A percentile compares a stretch with the other conserved stretches of the same genome.
These are phyloP conservation scores for Busseola fusca DNA, from an alignment of 2,888 invertebrate genomes.

Conservation along the genomic window DNA sequence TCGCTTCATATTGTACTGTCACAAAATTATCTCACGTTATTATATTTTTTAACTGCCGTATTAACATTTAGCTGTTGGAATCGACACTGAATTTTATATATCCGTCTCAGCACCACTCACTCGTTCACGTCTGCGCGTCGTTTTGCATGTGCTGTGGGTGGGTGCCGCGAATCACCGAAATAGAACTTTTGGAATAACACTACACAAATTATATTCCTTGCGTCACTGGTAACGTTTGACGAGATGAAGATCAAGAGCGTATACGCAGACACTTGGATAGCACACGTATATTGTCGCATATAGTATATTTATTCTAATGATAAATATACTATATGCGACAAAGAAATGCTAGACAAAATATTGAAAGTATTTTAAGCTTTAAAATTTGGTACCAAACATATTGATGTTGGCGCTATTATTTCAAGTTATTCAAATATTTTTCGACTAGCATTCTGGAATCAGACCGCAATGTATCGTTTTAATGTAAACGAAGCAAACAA, in stretches of 20 bases:
- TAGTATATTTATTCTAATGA: not conserved
- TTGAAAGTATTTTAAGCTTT: conserved; percentile 4
- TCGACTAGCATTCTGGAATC: conserved; percentile 9
- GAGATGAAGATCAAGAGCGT: conserved; percentile 83
- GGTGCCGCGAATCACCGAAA: conserved; percentile 83
- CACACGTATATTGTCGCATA: conserved; percentile 45
- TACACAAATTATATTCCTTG: conserved; percentile 85
- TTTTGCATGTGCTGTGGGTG: conserved; percentile 78
- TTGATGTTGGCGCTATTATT: not conserved
- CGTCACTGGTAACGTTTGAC: conserved; percentile 82
- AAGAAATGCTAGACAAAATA: conserved; percentile 50
- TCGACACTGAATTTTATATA: conserved; percentile 73
- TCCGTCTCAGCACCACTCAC: conserved; percentile 77
- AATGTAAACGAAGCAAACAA: conserved; percentile 48
- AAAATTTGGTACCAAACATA: not conserved
- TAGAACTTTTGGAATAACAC: conserved; percentile 88
- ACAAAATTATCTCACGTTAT: conserved; percentile 60
- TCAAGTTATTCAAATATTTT: conserved; percentile 1
- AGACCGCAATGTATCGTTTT: conserved; percentile 32
- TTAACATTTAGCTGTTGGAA: conserved; percentile 59
- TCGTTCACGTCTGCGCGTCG: conserved; percentile 76
- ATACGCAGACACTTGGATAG: conserved; percentile 59
- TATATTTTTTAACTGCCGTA: conserved; percentile 60
- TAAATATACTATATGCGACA: no score
- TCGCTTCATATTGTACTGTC: conserved; percentile 83